These are phyloP conservation scores for Typhlichthys subterraneus DNA, from an alignment of 2,797 vertebrate genomes.

Conservation along the genomic window DNA sequence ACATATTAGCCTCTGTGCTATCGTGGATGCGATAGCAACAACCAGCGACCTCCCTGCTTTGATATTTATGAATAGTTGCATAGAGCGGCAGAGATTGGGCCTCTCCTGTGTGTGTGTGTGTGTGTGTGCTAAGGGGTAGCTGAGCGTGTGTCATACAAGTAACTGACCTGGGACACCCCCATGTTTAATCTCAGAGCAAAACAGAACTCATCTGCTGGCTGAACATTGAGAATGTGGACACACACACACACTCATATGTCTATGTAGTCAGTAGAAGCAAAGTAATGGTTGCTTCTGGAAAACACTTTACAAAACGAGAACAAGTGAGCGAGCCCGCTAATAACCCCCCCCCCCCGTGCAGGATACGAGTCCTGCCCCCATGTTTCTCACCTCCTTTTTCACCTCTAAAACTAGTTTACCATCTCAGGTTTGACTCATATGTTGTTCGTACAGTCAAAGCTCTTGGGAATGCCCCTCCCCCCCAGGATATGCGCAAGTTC, in stretches of 20 bases:
- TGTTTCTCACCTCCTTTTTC: slow-evolving; percentile 27
- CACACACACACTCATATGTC: slow-evolving; percentile 26
- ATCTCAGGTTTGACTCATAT: slow-evolving; percentile 46
- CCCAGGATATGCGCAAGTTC: slow-evolving; percentile 37
- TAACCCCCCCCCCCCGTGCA: slow-evolving; percentile 58
- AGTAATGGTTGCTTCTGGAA: slow-evolving; percentile 69
- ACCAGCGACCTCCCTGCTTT: slow-evolving; percentile 57
- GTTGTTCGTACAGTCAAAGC: slow-evolving; percentile 49
- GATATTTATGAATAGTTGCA: slow-evolving; percentile 73
- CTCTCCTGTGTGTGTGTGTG: slow-evolving; percentile 25
- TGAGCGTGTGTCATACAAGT: slow-evolving; percentile 74
- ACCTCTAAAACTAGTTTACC: slow-evolving; percentile 59
- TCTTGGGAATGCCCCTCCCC: slow-evolving; percentile 26
- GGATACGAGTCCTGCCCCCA: slow-evolving; percentile 55
- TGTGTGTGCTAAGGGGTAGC: slow-evolving; percentile 58
- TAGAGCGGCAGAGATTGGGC: slow-evolving; percentile 60
- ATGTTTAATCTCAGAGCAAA: slow-evolving; percentile 79
- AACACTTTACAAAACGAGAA: slow-evolving; percentile 66
- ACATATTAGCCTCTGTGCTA: slow-evolving; percentile 65
- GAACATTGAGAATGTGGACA: slow-evolving; percentile 68
- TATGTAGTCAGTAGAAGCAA: slow-evolving; percentile 57
- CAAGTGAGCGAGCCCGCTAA: slow-evolving; percentile 60
- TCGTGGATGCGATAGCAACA: slow-evolving; percentile 64
- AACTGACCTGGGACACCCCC: slow-evolving; percentile 76
- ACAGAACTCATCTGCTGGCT: slow-evolving; percentile 70